Percentiles rank a stretch among this genome's conserved stretches.
Evolutionary conservation across 2,888 invertebrate species (phyloP).

Genomic region (Plusia festucae): DNA sequence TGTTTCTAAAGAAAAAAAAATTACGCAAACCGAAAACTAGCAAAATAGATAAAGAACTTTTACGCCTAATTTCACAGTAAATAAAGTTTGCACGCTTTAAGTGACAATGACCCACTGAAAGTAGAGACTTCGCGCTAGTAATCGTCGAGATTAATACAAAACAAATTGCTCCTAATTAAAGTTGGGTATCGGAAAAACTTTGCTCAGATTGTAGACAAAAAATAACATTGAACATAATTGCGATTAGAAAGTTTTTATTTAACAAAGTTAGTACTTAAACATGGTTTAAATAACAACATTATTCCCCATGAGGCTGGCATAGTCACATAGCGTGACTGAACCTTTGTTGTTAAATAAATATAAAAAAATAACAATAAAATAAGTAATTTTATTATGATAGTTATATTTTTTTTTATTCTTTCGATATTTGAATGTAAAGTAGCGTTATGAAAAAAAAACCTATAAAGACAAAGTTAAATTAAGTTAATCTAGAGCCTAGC

Average conservation of each 20-base stretch:
- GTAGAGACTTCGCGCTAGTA: constrained; percentile 61
- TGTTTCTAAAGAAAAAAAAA: constrained; percentile 69
- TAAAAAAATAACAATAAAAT: too few relatives aligned
- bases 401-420: neutral
- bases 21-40: constrained; percentile 79
- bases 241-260: neutral
- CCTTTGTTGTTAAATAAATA: too few relatives aligned
- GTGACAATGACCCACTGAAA: constrained; percentile 85
- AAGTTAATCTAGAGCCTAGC: neutral
- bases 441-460: too few relatives aligned
- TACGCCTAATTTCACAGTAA: constrained; percentile 82
- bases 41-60: constrained; percentile 79
- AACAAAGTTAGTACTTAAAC: neutral
- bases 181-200: constrained; percentile 19
- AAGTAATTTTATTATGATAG: too few relatives aligned
- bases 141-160: constrained; percentile 33
- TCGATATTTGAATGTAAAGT: neutral
- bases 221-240: neutral
- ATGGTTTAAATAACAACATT: neutral
- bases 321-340: too few relatives aligned
- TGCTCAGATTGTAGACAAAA: neutral
- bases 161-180: constrained; percentile 32
- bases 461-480: too few relatives aligned
- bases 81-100: constrained; percentile 77
- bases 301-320: too few relatives aligned